Percentiles rank a stretch among this genome's conserved stretches.
Evolutionary conservation across 2,113 vertebrate genomes (phyloP).

Genomic region (Corythornis cristatus): DNA sequence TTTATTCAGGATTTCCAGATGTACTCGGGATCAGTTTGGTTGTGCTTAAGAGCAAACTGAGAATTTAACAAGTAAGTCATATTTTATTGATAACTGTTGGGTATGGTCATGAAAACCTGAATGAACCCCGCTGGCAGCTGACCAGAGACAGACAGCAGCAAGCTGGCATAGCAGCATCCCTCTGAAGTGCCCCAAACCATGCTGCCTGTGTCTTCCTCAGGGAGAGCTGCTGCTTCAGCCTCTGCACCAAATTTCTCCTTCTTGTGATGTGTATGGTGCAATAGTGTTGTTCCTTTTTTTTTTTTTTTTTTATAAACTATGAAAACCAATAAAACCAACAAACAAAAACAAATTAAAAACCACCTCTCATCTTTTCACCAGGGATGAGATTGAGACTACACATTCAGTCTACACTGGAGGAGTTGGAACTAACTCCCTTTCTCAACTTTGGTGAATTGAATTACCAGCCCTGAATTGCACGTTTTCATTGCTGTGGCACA

Average conservation of each 20-base stretch:
- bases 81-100: background rate
- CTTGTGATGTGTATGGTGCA: background rate
- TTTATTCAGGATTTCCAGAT: conserved; percentile 29
- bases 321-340: too few species aligned
- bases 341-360: background rate
- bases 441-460: background rate
- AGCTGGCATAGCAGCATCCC: background rate
- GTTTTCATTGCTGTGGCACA: background rate
- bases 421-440: background rate
- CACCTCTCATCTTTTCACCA: background rate
- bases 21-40: background rate
- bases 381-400: background rate
- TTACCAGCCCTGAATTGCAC: background rate
- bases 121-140: background rate
- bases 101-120: background rate
- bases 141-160: background rate
- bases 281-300: background rate
- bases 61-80: conserved; percentile 7
- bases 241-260: background rate
- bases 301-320: too few species aligned
- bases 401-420: background rate
- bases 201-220: fast-evolving
- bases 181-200: background rate
- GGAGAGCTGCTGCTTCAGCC: background rate
- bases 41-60: conserved; percentile 20